Evolutionary conservation across 2,888 invertebrate species (phyloP), one percentile per base, ranked within the genome.

Genomic region (Apodemia mormo): DNA sequence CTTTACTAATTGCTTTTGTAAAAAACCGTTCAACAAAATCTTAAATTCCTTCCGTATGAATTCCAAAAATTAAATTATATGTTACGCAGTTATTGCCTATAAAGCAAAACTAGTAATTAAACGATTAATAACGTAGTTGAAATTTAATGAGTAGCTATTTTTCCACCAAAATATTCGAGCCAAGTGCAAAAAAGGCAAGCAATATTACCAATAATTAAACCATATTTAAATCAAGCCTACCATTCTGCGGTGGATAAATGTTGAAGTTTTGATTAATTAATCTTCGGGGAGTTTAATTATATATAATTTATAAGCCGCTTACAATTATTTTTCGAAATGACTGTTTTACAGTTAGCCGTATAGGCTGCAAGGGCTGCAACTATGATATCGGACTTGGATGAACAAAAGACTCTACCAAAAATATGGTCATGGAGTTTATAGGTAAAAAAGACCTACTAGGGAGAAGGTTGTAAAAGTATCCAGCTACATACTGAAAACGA

Each of bases 61-160:
- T 10, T 2, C 10, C 10, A 45, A 45, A 45, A 45, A 12, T 45
- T 10, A 45, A 45, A 37, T 6, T 37, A 37, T 52, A 1, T 6
- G 52, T n/a, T n/a, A n/a, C n/a, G 6, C 52, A 52, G 52, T n/a
- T 52, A 12, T n/a, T 52, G 52, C 52, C 49, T n/a, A 52, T n/a
- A 52, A 52, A 49, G 7, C n/a, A 52, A 52, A 52, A 49, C n/a
- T 52, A 52, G 52, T 52, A 52, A 52, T 52, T 52, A 52, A 52
- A 52, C 75, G 75, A 78, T 79, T 79, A 79, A 78, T 77, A 77
- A 73, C 75, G 52, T 69, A 71, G 73, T 68, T 67, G 64, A 73
- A 71, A 74, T 76, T 78, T 77, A 79, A 78, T 78, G 76, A 79
- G 74, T 71, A 75, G 73, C 74, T 75, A 75, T 76, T 76, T 74